Conservation (phyloP, 2,888 invertebrate species). For the Corbicula japonica region DNA sequence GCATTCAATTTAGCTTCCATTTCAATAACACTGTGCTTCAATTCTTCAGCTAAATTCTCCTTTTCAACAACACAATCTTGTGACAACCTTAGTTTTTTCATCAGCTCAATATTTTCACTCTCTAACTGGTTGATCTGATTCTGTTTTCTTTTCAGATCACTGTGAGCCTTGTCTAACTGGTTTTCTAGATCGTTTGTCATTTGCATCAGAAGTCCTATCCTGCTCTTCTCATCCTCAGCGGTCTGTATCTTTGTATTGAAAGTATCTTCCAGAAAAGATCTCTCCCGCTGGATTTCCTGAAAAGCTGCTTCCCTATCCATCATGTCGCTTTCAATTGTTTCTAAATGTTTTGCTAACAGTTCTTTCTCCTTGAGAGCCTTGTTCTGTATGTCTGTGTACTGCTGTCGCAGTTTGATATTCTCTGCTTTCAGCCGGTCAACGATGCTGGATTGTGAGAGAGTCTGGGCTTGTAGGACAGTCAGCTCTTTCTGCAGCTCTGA, state of each 20-base stretch:
- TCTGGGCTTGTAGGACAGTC: constrained; percentile 83
- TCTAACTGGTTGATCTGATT: constrained; percentile 83
- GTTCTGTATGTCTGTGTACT: constrained; percentile 86
- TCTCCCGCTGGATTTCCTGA: constrained; percentile 86
- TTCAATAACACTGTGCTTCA: constrained; percentile 82
- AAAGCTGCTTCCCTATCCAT: constrained; percentile 87
- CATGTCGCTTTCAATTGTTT: constrained; percentile 87
- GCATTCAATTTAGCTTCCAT: constrained; percentile 84
- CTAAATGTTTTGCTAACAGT: constrained; percentile 86
- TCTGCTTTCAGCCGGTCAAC: constrained; percentile 86
- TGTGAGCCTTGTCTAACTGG: constrained; percentile 83
- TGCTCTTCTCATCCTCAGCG: constrained; percentile 85
- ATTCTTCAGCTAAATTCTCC: constrained; percentile 83
- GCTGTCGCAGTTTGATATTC: constrained; percentile 83
- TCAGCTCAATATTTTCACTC: constrained; percentile 85
- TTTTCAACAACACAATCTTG: constrained; percentile 86
- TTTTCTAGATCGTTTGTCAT: constrained; percentile 84
- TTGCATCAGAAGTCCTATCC: constrained; percentile 79
- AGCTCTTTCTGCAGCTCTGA: constrained; percentile 86
- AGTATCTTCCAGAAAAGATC: constrained; percentile 83
- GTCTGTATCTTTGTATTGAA: constrained; percentile 83
- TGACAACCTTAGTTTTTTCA: constrained; percentile 84
- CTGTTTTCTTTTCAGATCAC: constrained; percentile 84
- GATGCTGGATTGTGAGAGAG: constrained; percentile 81
- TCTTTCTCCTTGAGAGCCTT: constrained; percentile 87